phyloP scores from a whole-genome alignment of 1,140 invertebrate genomes.

The Rhyacophila brunnea region DNA sequence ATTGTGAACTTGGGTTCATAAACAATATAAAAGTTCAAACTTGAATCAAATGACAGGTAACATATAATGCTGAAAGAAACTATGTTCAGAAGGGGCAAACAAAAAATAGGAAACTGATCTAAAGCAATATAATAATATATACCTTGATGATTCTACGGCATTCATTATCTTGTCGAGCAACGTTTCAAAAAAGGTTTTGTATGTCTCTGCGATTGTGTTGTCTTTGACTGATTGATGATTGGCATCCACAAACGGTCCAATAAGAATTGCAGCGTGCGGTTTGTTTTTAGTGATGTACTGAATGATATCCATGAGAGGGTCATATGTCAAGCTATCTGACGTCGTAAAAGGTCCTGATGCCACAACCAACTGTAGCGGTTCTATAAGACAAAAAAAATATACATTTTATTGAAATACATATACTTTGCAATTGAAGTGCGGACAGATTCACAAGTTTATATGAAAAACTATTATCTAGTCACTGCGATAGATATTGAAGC shows the following conservation, averaged over 20 bases:
- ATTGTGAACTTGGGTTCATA: too few relatives aligned
- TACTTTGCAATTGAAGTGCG: too few relatives aligned
- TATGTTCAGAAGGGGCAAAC: too few relatives aligned
- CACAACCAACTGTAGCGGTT: constrained; percentile 67
- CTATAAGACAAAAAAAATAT: constrained; percentile 38
- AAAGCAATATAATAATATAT: too few relatives aligned
- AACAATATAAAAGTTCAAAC: too few relatives aligned
- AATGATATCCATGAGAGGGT: constrained; percentile 78
- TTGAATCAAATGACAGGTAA: too few relatives aligned
- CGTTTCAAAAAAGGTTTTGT: constrained; percentile 69
- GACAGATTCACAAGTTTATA: too few relatives aligned
- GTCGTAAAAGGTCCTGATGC: constrained; percentile 82
- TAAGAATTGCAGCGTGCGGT: constrained; percentile 78
- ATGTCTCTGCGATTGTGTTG: constrained; percentile 60
- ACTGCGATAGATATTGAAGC: too few relatives aligned
- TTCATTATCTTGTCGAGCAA: constrained; percentile 65
- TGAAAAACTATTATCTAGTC: too few relatives aligned
- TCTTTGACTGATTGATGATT: constrained; percentile 63
- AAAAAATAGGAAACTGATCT: too few relatives aligned
- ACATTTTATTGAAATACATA: not conserved
- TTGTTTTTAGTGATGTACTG: constrained; percentile 64
- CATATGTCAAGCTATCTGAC: constrained; percentile 71
- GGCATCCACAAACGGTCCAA: constrained; percentile 81
- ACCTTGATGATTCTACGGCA: constrained; percentile 34
- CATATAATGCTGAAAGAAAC: too few relatives aligned